Base-by-base conservation (phyloP, 2,797 vertebrate species). In the Coreius guichenoti region DNA sequence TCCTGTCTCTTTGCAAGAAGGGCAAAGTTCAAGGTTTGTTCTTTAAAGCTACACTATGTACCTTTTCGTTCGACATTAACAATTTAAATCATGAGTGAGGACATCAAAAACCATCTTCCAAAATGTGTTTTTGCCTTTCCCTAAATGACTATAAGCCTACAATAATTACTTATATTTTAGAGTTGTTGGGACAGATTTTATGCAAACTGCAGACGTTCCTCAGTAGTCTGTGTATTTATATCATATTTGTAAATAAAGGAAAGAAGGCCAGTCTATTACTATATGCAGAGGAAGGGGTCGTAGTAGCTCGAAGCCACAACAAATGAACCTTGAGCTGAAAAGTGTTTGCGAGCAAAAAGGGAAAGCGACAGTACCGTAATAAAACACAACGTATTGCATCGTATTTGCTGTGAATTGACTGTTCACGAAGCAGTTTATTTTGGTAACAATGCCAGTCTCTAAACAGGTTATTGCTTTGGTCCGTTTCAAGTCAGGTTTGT, bases 11-110 rank as follows among this genome's bases (percentile, higher is more conserved):
- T 78, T 97, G 96, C 90, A 96, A 86, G 81, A 91, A 54, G 47
- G 92, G 85, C 33, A 94, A 85, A 54, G 86, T 3, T 51, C 89
- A 92, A 95, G 97, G 98, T 99, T 89, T 90, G 91, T 9, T 16
- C 47, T 23, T 65, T 31, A 12, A 19, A n/a, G 21, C 47, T 29
- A 8, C 14, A 17, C 26, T 58, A 47, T 61, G 0, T 77, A 61
- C 33, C 43, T 29, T 23, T 21, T 72, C 8, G 5, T n/a, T 70
- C 0, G 4, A 43, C 3, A 43, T 45, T 4, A 17, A 45, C 13
- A 1, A 29, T 29, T 29, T 31, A 65, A 65, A 65, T 51, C 17
- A 67, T 72, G 23, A 43, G 11, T 6, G 21, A 43, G 11, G 13
- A 43, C 23, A 43, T 45, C 13, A 45, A n/a, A 26, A 72, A 72